A percentile compares a stretch with the other conserved stretches of the same genome.
phyloP scores from a whole-genome alignment of 1,140 invertebrate genomes.

The Lordiphosa mommai region DNA sequence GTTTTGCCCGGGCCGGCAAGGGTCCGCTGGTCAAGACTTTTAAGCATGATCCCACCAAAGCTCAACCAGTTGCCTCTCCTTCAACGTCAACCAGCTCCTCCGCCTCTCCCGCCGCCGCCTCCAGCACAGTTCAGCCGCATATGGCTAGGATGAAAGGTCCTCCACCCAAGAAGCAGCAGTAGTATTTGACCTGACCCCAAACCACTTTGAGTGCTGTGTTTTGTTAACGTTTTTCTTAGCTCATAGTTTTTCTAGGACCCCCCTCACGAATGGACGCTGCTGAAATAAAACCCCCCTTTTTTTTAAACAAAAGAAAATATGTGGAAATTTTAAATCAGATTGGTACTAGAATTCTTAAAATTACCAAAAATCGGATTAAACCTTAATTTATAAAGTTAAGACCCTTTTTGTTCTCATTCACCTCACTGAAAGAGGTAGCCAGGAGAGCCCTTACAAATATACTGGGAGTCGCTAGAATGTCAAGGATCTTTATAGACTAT shows the following conservation, averaged over 20 bases:
- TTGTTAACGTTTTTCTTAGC: constrained; percentile 57
- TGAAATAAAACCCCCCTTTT: constrained; percentile 27
- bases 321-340: too few species aligned
- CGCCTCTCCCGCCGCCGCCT: not conserved
- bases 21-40: constrained; percentile 93
- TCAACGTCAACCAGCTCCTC: too few species aligned
- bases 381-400: too few species aligned
- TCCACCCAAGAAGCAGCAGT: constrained; percentile 19
- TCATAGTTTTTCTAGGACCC: constrained; percentile 24
- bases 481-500: too few species aligned
- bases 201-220: constrained; percentile 19
- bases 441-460: too few species aligned
- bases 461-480: too few species aligned
- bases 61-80: constrained; percentile 26
- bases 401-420: too few species aligned
- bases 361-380: too few species aligned
- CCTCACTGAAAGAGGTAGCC: too few species aligned
- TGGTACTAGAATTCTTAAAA: too few species aligned
- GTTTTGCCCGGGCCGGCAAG: constrained; percentile 90
- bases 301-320: constrained; percentile 27
- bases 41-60: constrained; percentile 90
- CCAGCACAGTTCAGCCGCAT: constrained; percentile 12
- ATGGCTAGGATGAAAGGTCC: constrained; percentile 31
- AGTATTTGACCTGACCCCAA: not conserved
- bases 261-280: constrained; percentile 22